Conservation (phyloP, 1,140 invertebrate genomes). For the Zelostemma sp. region DNA sequence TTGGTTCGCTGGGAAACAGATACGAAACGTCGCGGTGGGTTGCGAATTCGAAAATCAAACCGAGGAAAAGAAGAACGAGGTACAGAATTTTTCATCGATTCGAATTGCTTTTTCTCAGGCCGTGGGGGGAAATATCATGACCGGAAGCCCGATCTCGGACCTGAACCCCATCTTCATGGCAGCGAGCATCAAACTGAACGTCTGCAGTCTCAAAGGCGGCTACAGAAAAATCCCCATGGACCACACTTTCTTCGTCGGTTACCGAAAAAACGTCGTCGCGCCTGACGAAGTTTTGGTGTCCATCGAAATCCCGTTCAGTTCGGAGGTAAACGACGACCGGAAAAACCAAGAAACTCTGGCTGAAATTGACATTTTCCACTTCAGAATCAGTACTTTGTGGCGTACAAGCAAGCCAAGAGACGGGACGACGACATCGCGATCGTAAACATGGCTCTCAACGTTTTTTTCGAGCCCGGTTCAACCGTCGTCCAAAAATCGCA, state of each 20-base stretch:
- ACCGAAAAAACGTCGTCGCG: constrained; percentile 83
- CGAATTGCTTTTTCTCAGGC: constrained; percentile 73
- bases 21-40: constrained; percentile 84
- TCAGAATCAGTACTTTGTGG: constrained; percentile 83
- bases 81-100: too few species aligned
- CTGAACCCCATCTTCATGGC: constrained; percentile 93
- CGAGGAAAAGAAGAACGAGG: too few species aligned
- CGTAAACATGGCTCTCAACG: constrained; percentile 87
- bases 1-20: constrained; percentile 96
- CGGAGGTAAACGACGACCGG: constrained; percentile 54
- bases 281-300: constrained; percentile 85
- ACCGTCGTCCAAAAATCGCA: constrained; percentile 74
- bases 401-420: constrained; percentile 93
- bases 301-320: constrained; percentile 78
- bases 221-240: constrained; percentile 80
- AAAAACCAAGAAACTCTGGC: constrained; percentile 1
- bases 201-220: constrained; percentile 69
- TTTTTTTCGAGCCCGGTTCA: constrained; percentile 68
- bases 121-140: constrained; percentile 94
- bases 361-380: not conserved
- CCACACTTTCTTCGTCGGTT: constrained; percentile 88
- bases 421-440: constrained; percentile 97
- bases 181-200: constrained; percentile 67
- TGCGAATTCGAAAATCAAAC: not conserved
- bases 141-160: constrained; percentile 96